Evolutionary conservation across 2,113 vertebrate genomes (phyloP), one percentile per base, ranked within the genome.

Genomic region (Xenopus laevis): DNA sequence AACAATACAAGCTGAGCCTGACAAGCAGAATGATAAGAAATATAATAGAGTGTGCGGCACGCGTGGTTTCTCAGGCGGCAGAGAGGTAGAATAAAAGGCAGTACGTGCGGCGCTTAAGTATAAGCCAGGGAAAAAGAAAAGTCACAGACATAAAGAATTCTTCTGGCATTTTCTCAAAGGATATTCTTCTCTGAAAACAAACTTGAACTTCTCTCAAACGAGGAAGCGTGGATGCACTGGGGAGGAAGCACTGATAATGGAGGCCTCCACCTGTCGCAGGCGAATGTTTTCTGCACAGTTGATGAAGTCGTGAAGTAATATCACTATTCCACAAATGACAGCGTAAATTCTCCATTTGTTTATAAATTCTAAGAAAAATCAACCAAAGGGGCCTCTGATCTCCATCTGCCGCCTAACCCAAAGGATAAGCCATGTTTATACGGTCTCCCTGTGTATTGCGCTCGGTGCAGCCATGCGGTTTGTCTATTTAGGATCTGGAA

Each of bases 111-210:
- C 45, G 65, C 65, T 58, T 55, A 40, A 68, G 72, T 68, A 57
- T 45, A 40, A 68, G 55, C 65, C 72, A 18, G 64, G 55, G 57
- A 65, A 61, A 50, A 60, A 68, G 55, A 27, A 74, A 74, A 60
- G 58, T 60, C 58, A 7, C 18, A 60, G 58, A 74, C 72, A 74
- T 68, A 74, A 74, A 74, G 65, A 68, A 67, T 33, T 74, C 64
- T 68, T 55, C 44, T 74, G 65, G 72, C 72, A 53, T 74, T 67
- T 67, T 74, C 72, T 68, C 72, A 74, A 61, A 74, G 72, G 72
- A 60, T 68, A 61, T 74, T 74, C 55, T 74, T 59, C 65, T 74
- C 72, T 68, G 72, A 50, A 74, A 67, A 74, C 64, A 74, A 68
- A 68, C 65, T 59, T 74, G 65, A 74, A 74, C 72, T 74, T 74